Evolutionary conservation across 1,140 invertebrate species (phyloP).

Genomic region (Tetraneura akinire): DNA sequence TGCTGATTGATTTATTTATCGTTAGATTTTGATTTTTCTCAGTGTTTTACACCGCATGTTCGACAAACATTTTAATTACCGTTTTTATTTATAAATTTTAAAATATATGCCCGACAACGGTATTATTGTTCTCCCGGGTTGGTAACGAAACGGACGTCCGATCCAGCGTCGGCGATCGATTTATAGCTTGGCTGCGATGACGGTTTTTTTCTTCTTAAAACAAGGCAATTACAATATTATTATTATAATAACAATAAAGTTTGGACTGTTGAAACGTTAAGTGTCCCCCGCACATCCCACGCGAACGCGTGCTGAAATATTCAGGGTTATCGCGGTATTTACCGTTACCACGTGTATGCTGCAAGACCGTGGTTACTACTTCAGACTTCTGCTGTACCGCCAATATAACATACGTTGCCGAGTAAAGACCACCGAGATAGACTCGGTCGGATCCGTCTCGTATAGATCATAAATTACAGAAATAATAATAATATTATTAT

Average conservation of each 20-base stretch:
- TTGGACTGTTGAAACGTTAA: not conserved
- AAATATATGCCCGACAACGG: not conserved
- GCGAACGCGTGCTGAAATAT: not conserved
- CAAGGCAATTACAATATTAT: not conserved
- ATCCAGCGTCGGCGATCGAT: slow-evolving; percentile 14
- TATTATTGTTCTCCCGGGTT: too few species aligned
- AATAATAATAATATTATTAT: not conserved
- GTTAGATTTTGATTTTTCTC: not conserved
- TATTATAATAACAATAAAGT: not conserved
- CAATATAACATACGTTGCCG: not conserved
- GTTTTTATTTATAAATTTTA: not conserved
- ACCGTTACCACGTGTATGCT: not conserved
- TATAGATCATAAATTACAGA: slow-evolving; percentile 20
- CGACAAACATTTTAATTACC: slow-evolving; percentile 35
- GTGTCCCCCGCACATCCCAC: not conserved
- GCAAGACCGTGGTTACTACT: not conserved
- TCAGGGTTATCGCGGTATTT: not conserved
- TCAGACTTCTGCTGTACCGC: too few species aligned
- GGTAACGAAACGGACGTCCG: not conserved
- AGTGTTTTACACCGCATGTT: slow-evolving; percentile 4
- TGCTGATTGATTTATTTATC: not conserved
- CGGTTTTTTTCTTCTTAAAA: slow-evolving; percentile 1
- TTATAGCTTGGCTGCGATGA: not conserved
- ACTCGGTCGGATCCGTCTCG: not conserved
- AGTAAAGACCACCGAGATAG: slow-evolving; percentile 41